Evolutionary conservation across 1,140 invertebrate genomes (phyloP).

Genomic region (Calephelis nemesis): DNA sequence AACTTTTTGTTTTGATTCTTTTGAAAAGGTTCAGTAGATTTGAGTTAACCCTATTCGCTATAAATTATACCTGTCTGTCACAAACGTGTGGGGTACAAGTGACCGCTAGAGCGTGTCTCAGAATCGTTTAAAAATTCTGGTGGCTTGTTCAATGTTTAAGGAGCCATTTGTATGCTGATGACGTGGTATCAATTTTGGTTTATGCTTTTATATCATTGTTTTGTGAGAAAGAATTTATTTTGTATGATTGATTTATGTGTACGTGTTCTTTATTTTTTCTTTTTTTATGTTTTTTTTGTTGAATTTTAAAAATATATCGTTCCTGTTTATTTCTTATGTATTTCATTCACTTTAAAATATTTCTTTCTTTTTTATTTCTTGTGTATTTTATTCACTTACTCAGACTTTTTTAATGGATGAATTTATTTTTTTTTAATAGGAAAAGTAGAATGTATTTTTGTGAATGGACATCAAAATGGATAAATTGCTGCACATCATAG

Average conservation of each 20-base stretch:
- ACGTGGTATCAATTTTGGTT: slow-evolving; percentile 28
- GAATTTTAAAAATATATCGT: too few relatives aligned
- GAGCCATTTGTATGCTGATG: slow-evolving; percentile 32
- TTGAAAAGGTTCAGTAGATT: not conserved
- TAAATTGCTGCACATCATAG: too few relatives aligned
- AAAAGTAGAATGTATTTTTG: too few relatives aligned
- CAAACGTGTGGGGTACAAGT: slow-evolving; percentile 7
- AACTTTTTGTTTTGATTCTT: not conserved
- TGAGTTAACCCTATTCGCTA: slow-evolving; percentile 6
- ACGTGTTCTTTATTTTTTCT: too few relatives aligned
- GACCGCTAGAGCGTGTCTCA: slow-evolving; percentile 35
- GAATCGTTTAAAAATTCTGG: slow-evolving; percentile 46
- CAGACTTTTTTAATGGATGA: too few relatives aligned
- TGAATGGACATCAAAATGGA: too few relatives aligned
- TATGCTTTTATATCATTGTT: slow-evolving; percentile 8
- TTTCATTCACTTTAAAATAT: too few relatives aligned
- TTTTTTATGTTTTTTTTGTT: too few relatives aligned
- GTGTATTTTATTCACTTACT: too few relatives aligned
- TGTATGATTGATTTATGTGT: not conserved
- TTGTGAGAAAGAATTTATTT: slow-evolving; percentile 13
- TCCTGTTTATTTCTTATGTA: too few relatives aligned
- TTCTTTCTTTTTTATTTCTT: too few relatives aligned
- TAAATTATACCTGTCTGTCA: slow-evolving; percentile 17
- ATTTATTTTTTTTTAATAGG: too few relatives aligned
- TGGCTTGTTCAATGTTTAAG: slow-evolving; percentile 29